Base-by-base conservation (phyloP, 1,140 invertebrate species). In the Lasaia peninsularis region DNA sequence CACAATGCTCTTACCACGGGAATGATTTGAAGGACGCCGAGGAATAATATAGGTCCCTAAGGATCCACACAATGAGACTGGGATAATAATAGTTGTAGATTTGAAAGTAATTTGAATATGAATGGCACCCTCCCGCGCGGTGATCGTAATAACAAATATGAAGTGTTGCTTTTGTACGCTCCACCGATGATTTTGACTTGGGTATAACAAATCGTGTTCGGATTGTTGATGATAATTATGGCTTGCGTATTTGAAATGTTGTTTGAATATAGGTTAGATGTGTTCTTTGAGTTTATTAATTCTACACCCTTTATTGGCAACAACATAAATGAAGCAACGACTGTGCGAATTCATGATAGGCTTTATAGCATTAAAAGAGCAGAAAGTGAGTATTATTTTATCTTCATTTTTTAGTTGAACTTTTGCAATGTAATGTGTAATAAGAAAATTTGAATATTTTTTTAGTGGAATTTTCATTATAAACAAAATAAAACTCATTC, bases 71-170 rank as follows among this genome's bases (percentile, higher is more conserved):
- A 88, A 88, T 86, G 76, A 73, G 35, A 64, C 58, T 60, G 72
- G 82, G 71, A 83, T 88, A 88, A 88, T 88, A 86, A 86, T 88
- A 88, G 82, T 87, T 85, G 81, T 86, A 88, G 82, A 86, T 88
- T 85, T 86, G 81, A 86, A 78, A 81, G 78, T 78, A 73, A 88
- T 88, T 88, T 86, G 77, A 86, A 88, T 88, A 82, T 88, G 82
- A 88, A 88, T 86, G 73, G 78, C 67, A 72, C 84, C 85, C 82
- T 86, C 82, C 80, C 75, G 84, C 77, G 83, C 71, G 69, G 69
- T 71, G 66, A 70, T 80, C 76, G 68, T 79, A 87, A 87, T 86
- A 88, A 87, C 82, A 87, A 88, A 86, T 88, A 88, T 81, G 79
- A 81, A 81, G 80, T 86, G 81, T 82, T 75, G 79, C 76, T 67